A percentile compares a stretch with the other conserved stretches of the same genome.
These are phyloP conservation scores for Sinocyclocheilus grahami DNA, from an alignment of 2,113 vertebrate genomes.

Conservation along the genomic window DNA sequence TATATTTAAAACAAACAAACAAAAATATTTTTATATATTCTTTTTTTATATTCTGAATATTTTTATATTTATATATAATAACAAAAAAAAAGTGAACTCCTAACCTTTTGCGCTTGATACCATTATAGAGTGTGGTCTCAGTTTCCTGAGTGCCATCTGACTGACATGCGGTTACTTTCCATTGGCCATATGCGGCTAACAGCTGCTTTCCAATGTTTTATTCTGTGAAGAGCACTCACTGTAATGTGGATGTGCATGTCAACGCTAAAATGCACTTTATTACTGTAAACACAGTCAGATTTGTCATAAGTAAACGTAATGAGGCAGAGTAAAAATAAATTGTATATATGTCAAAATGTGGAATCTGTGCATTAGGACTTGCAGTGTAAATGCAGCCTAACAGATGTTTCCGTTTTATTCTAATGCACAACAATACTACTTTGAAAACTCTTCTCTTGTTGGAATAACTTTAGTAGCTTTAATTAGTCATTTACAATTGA, in stretches of 20 bases:
- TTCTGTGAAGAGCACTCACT: conserved; percentile 16
- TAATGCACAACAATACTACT: background rate
- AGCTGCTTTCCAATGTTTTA: conserved; percentile 15
- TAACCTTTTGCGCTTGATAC: background rate
- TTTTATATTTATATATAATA: background rate
- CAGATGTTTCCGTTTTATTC: background rate
- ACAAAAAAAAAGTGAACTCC: background rate
- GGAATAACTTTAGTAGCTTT: background rate
- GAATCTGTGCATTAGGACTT: background rate
- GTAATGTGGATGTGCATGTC: conserved; percentile 3
- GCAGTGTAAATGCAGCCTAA: background rate
- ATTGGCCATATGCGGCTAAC: background rate
- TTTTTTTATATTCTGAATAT: no score
- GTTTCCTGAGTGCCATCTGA: conserved; percentile 4
- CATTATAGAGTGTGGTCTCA: background rate
- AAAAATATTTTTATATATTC: no score
- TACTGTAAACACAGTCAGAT: background rate
- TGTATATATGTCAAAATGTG: background rate
- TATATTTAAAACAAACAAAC: no score
- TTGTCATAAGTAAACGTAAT: background rate
- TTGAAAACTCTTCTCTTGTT: background rate
- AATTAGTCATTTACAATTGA: background rate
- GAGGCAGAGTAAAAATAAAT: background rate
- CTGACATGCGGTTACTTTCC: conserved; percentile 10
- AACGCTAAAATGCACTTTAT: background rate